Evolutionary conservation across 2,888 invertebrate species (phyloP).

Genomic region (Polydrusus tereticollis): DNA sequence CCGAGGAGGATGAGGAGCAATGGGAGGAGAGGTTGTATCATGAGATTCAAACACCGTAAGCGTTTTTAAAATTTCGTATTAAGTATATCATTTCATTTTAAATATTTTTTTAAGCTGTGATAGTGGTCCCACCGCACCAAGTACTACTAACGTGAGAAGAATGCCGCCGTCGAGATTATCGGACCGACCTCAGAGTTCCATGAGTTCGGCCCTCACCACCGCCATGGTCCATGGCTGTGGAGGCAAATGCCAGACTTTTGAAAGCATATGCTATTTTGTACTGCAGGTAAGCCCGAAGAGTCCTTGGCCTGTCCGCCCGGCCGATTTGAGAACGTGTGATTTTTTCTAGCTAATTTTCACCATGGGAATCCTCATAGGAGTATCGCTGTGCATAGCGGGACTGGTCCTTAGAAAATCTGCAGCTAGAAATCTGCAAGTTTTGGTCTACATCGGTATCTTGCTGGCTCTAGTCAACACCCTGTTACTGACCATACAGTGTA

Average conservation of each 20-base stretch:
- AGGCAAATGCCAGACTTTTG: slow-evolving; percentile 78
- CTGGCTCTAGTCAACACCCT: slow-evolving; percentile 75
- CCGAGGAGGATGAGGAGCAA: slow-evolving; percentile 54
- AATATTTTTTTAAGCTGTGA: slow-evolving; percentile 48
- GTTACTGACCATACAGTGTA: slow-evolving; percentile 75
- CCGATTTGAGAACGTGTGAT: neutral
- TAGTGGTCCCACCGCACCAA: slow-evolving; percentile 49
- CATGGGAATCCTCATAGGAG: slow-evolving; percentile 76
- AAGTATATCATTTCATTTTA: neutral
- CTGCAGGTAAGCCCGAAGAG: slow-evolving; percentile 75
- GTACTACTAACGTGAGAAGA: slow-evolving; percentile 42
- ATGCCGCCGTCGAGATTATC: slow-evolving; percentile 52
- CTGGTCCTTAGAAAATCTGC: slow-evolving; percentile 74
- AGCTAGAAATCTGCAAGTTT: slow-evolving; percentile 75
- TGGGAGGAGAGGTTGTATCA: slow-evolving; percentile 59
- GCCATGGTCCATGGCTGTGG: slow-evolving; percentile 77
- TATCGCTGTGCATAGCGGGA: slow-evolving; percentile 76
- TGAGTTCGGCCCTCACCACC: slow-evolving; percentile 64
- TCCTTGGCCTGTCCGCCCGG: too few species aligned
- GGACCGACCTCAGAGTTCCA: slow-evolving; percentile 64
- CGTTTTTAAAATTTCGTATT: slow-evolving; percentile 4
- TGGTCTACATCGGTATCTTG: slow-evolving; percentile 76
- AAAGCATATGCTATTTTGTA: slow-evolving; percentile 80
- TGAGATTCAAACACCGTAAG: slow-evolving; percentile 59
- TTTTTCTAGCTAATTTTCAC: slow-evolving; percentile 74